Conservation (phyloP, 2,888 invertebrate genomes). For the Drosophila eohydei region DNA sequence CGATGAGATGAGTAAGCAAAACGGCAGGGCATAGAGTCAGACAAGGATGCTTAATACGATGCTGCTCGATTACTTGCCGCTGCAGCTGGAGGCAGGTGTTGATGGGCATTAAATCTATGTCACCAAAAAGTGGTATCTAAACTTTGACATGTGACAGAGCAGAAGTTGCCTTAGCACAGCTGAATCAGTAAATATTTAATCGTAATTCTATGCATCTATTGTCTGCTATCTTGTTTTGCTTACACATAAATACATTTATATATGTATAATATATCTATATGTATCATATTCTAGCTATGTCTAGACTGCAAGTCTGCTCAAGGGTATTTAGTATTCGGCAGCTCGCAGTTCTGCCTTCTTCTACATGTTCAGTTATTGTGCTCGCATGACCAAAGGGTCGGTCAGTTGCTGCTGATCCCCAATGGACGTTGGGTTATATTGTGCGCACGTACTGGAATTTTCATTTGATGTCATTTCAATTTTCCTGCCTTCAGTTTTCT, state of each 20-base stretch:
- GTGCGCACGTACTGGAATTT: constrained; percentile 76
- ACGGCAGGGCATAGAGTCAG: constrained; percentile 5
- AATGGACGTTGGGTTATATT: constrained; percentile 62
- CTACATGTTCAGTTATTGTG: constrained; percentile 41
- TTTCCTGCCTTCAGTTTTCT: constrained; percentile 67
- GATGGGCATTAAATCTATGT: neutral
- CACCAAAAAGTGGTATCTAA: neutral
- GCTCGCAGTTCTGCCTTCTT: neutral
- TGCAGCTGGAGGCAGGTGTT: neutral
- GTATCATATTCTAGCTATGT: neutral
- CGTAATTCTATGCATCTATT: no score
- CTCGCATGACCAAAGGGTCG: constrained; percentile 16
- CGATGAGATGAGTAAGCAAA: constrained; percentile 56
- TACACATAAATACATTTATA: no score
- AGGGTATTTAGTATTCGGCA: constrained; percentile 7
- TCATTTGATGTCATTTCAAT: constrained; percentile 81
- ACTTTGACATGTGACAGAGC: neutral
- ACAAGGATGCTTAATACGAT: constrained; percentile 6
- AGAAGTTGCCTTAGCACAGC: neutral
- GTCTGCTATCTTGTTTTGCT: neutral
- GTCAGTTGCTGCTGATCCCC: constrained; percentile 54
- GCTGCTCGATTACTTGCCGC: constrained; percentile 58
- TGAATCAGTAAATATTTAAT: neutral
- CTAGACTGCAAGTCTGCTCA: neutral
- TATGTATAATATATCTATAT: neutral